These are phyloP conservation scores for Phataginus tetradactyla DNA, from an alignment of 2,797 vertebrate species.

Conservation along the genomic window DNA sequence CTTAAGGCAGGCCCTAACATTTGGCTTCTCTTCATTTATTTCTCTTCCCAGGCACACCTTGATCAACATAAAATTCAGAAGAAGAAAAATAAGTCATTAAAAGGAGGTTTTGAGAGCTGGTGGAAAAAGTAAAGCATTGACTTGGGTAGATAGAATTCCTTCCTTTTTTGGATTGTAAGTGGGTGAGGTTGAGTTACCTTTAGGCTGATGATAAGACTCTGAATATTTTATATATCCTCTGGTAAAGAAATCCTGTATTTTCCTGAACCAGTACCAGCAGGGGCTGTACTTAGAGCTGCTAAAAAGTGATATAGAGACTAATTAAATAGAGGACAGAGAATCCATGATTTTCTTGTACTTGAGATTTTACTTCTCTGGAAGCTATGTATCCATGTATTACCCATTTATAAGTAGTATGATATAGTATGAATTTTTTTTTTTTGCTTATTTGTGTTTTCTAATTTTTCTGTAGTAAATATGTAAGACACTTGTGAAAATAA, in stretches of 20 bases:
- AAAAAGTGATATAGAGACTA: not conserved
- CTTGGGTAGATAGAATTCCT: not conserved
- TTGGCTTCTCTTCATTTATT: not conserved
- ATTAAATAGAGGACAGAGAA: not conserved
- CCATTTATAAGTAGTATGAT: not conserved
- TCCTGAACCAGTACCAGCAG: not conserved
- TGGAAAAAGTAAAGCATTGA: not conserved
- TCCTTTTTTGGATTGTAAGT: not conserved
- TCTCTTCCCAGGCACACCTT: not conserved
- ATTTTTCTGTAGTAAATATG: constrained; percentile 6
- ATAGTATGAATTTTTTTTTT: not conserved
- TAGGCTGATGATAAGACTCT: not conserved
- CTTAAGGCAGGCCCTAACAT: not conserved
- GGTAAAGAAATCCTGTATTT: not conserved
- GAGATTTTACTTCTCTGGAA: not conserved
- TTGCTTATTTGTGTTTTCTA: not conserved
- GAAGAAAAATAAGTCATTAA: not conserved
- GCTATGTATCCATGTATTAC: not conserved
- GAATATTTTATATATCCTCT: not conserved
- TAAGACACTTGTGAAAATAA: not conserved
- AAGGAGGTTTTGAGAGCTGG: not conserved
- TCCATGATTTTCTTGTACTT: not conserved
- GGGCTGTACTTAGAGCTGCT: not conserved
- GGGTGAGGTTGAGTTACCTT: not conserved
- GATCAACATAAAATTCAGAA: not conserved